Conservation (phyloP, 2,113 vertebrate genomes). For the Chamaetylas fuelleborni region DNA sequence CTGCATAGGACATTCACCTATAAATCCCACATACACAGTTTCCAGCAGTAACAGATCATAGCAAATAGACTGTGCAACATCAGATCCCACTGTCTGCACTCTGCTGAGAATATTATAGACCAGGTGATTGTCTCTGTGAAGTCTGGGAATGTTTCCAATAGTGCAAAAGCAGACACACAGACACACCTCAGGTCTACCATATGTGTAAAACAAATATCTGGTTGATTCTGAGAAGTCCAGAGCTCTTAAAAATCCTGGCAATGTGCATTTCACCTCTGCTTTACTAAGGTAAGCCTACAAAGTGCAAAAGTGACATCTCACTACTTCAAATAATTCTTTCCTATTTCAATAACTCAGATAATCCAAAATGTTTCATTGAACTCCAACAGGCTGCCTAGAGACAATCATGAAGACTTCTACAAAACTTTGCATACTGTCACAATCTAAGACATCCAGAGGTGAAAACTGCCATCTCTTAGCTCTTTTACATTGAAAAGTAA, state of each 20-base stretch:
- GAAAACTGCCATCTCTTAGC: not conserved
- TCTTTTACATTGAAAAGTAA: not conserved
- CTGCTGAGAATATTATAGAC: not conserved
- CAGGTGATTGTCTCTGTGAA: not conserved
- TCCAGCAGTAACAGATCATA: slow-evolving; percentile 32
- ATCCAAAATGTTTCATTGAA: not conserved
- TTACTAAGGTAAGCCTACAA: not conserved
- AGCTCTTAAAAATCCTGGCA: not conserved
- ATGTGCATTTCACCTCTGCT: not conserved
- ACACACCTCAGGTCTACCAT: not conserved
- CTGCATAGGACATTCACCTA: not conserved
- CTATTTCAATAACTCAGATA: not conserved
- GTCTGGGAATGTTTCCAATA: slow-evolving; percentile 28
- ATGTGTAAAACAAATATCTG: not conserved
- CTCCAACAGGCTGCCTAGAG: not conserved
- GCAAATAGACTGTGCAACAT: not conserved
- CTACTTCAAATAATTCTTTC: not conserved
- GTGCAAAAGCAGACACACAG: not conserved
- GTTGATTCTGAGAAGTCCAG: not conserved
- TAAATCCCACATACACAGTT: not conserved
- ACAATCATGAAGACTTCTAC: not conserved
- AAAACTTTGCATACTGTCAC: not conserved
- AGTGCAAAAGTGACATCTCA: not conserved
- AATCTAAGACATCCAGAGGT: not conserved
- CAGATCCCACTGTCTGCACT: not conserved